Base-by-base conservation (phyloP, 2,113 vertebrate species). In the Dicrurus megarhynchus region DNA sequence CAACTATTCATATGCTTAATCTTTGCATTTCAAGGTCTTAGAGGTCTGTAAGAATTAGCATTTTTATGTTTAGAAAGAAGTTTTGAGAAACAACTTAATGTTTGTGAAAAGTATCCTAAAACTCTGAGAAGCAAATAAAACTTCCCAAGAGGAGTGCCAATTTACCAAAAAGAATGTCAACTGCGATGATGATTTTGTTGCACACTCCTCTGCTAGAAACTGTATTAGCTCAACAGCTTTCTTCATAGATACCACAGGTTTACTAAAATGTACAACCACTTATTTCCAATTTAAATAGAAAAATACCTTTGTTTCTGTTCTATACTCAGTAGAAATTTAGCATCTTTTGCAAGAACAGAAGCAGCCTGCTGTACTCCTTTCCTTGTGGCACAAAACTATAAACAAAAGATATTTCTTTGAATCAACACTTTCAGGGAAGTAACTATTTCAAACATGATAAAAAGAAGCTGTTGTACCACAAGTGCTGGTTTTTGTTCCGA, bases 281-380 rank as follows among this genome's bases (percentile, higher is more conserved):
- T 79, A 74, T 7, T 52, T 90, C 67, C 41, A 95, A 87, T 67
- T 88, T 19, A 79, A 87, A 89, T 37, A 64, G 27, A 93, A 95
- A 93, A 92, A 78, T 97, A 99, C 99, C 99, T 99, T 97, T 99
- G 98, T 97, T 99, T 99, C 97, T 99, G 99, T 89, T 99, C 98
- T 50, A 96, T 10, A 76, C 96, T 98, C 98, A 99, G 98, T 35
- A 99, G 97, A 98, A 99, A 99, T 83, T 98, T 98, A 77, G 99
- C 98, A 93, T 99, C 99, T 97, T 99, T 99, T 84, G 98, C 98
- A 93, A 99, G 97, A 96, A 99, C 97, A 91, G 98, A 97, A 92
- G 99, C 99, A 10, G 99, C 98, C 90, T 99, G 99, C 90, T 99
- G 99, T 67, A 98, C 99, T 97, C 99, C 99, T 98, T 99, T 99